Evolutionary conservation across 64 coral and sea anemone species (phyloP).

Genomic region (Cladopsammia gracilis): DNA sequence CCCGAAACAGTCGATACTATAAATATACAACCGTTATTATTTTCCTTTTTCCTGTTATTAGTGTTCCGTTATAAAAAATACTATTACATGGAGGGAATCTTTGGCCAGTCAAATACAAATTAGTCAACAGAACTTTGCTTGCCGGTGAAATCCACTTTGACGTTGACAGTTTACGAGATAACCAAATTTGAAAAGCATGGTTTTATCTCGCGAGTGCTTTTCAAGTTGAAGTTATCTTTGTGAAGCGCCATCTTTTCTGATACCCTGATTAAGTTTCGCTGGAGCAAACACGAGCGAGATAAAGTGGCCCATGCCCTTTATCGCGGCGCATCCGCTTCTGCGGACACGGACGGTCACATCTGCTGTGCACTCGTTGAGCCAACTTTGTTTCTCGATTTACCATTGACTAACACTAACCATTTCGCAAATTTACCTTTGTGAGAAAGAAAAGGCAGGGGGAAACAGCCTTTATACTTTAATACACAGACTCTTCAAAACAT

Average conservation of each 20-base stretch:
- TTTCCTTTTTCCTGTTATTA: conserved; percentile 13
- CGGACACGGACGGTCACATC: conserved; percentile 17
- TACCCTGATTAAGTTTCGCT: conserved; percentile 48
- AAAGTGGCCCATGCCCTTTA: conserved; percentile 16
- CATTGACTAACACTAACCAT: neutral
- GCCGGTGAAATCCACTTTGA: neutral
- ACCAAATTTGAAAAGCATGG: conserved; percentile 41
- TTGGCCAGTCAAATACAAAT: neutral
- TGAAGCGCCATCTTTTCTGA: conserved; percentile 37
- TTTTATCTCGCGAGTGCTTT: conserved; percentile 41
- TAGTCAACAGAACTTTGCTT: conserved; percentile 6
- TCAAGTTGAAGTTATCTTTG: conserved; percentile 59
- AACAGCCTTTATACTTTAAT: no score
- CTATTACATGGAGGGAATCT: neutral
- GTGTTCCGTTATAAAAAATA: neutral
- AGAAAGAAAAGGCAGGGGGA: neutral
- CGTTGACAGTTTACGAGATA: conserved; percentile 42
- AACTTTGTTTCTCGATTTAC: neutral
- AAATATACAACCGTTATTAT: neutral
- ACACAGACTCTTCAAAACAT: neutral
- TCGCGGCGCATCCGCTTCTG: neutral
- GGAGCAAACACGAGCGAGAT: neutral
- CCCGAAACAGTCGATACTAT: conserved; percentile 8
- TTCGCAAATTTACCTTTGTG: neutral
- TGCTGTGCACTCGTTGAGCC: neutral